Evolutionary conservation across 2,888 invertebrate species (phyloP), one percentile per base, ranked within the genome.

Genomic region (Mesorhabditis spiculigera): DNA sequence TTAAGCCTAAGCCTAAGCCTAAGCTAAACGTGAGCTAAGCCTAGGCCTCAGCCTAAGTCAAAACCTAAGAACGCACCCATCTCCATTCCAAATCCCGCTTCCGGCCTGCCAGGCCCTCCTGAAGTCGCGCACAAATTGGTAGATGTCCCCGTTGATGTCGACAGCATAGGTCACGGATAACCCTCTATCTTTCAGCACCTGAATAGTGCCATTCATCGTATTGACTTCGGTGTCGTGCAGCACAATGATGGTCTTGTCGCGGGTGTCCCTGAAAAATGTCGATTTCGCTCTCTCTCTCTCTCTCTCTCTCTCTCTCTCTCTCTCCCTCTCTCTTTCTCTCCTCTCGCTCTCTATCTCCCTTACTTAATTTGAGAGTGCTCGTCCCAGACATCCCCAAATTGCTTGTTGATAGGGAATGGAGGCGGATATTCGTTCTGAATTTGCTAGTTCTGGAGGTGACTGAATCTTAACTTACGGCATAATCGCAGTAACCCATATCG

Each of bases 61-160:
- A 28, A 28, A 3, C 28, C 28, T 28, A 28, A 28, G 28, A 28
- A 50, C 58, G 8, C n/a, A 50, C 58, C 58, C 58, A 50, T 50
- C 58, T 3, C 58, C 58, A 13, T n/a, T 50, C 58, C 58, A 50
- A 50, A 50, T 50, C 58, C 58, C 58, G n/a, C 58, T 50, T 50
- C 58, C 58, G 8, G 58, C 58, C 8, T 50, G 58, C 58, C 58
- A 50, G n/a, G 58, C 58, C n/a, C 58, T 50, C n/a, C 58, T 50
- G n/a, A 13, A n/a, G n/a, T 50, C 58, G 8, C 58, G 8, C 58
- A 50, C 58, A 50, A 13, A 50, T 50, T 50, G 58, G n/a, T 50
- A 50, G 10, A 50, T n/a, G 8, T 50, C 10, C 8, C 58, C 58
- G n/a, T 50, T n/a, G n/a, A 50, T 50, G n/a, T 50, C 58, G n/a